Evolutionary conservation across 2,888 invertebrate species (phyloP).

Genomic region (Drosophila mettleri): DNA sequence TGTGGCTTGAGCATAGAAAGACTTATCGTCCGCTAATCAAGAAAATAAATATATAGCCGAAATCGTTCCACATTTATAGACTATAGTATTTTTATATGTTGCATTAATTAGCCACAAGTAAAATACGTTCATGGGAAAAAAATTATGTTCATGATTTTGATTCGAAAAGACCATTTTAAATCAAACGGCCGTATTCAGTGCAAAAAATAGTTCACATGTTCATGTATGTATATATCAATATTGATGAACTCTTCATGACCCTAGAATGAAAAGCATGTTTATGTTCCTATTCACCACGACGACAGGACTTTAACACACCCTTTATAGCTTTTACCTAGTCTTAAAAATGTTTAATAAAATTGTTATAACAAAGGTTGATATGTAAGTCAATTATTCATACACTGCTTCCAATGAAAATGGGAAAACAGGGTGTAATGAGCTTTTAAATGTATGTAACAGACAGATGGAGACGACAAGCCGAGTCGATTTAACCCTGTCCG

Average conservation of each 20-base stretch:
- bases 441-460: too few relatives aligned
- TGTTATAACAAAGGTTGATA: too few relatives aligned
- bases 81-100: slow-evolving; percentile 30
- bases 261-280: too few relatives aligned
- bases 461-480: too few relatives aligned
- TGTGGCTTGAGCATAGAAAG: slow-evolving; percentile 63
- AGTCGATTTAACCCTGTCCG: too few relatives aligned
- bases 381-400: too few relatives aligned
- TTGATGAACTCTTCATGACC: neutral
- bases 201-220: neutral
- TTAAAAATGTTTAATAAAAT: too few relatives aligned
- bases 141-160: slow-evolving; percentile 27
- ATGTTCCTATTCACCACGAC: too few relatives aligned
- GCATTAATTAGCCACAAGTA: slow-evolving; percentile 27
- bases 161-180: slow-evolving; percentile 14
- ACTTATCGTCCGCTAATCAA: slow-evolving; percentile 69
- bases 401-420: too few relatives aligned
- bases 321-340: too few relatives aligned
- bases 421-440: too few relatives aligned
- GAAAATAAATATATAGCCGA: slow-evolving; percentile 70
- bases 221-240: neutral
- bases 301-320: too few relatives aligned
- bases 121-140: slow-evolving; percentile 57
- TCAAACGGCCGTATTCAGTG: neutral
- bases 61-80: slow-evolving; percentile 61